phyloP scores from a whole-genome alignment of 64 coral and sea anemone genomes.

The Pachyseris speciosa region DNA sequence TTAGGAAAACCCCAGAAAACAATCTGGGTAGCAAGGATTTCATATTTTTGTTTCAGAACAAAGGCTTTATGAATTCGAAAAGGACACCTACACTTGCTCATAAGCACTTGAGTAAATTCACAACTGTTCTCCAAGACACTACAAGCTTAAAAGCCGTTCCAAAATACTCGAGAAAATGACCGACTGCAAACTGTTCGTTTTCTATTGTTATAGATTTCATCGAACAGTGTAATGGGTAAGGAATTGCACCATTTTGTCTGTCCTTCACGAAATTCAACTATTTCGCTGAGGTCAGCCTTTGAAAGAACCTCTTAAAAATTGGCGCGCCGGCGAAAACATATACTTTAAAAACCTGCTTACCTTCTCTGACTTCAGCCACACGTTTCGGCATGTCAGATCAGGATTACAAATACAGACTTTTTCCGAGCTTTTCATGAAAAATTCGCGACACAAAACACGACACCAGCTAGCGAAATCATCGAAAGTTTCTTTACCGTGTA shows the following conservation, averaged over 20 bases:
- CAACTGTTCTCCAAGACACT: too few species aligned
- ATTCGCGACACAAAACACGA: too few species aligned
- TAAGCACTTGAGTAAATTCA: too few species aligned
- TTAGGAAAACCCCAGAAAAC: too few species aligned
- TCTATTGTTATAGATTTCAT: neutral
- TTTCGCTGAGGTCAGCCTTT: neutral
- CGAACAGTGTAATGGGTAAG: neutral
- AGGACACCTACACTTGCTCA: too few species aligned
- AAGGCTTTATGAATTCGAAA: too few species aligned
- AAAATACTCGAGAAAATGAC: neutral
- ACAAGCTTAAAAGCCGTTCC: too few species aligned
- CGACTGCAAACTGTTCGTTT: neutral
- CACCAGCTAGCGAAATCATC: too few species aligned
- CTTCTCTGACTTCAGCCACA: conserved; percentile 6
- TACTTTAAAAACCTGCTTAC: neutral
- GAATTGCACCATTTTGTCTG: neutral
- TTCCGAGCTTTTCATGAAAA: neutral
- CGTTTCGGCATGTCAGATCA: conserved; percentile 11
- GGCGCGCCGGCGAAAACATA: neutral
- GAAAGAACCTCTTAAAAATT: neutral
- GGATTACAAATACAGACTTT: neutral
- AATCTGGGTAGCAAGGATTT: too few species aligned
- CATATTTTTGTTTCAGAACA: too few species aligned
- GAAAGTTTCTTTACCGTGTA: too few species aligned
- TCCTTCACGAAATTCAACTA: neutral